Base-by-base conservation (phyloP, 1,140 invertebrate species). In the Triops cancriformis region DNA sequence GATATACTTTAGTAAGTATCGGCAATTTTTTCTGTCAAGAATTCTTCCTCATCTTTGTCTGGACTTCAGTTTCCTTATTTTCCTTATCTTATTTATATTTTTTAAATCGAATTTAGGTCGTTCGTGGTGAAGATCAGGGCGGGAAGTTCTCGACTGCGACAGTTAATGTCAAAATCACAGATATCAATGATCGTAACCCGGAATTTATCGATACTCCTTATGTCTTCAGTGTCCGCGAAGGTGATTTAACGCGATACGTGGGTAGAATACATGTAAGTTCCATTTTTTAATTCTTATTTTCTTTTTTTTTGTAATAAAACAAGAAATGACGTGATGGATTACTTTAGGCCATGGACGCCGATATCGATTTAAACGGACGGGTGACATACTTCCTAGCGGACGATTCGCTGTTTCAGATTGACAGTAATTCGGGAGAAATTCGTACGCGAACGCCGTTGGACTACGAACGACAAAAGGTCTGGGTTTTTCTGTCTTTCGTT, bases 91-190 rank as follows among this genome's bases (percentile, higher is more conserved):
- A n/a, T n/a, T n/a, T n/a, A n/a, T n/a, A n/a, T n/a, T n/a, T n/a
- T n/a, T n/a, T n/a, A n/a, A 45, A 37, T 26, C 18, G 31, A 80
- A 80, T 83, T 85, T 82, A 92, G 91, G 86, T 92, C 78, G 89
- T 96, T 28, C 92, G 90, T 86, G 94, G 94, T 0, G 93, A 94
- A 83, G 94, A 97, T 83, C 89, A 90, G 23, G 93, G 92, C 14
- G 93, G 92, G 45, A 84, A 96, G 31, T 91, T 90, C 0, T 93
- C 90, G 79, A 93, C 91, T 1, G 91, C 92, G 0, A 94, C 91
- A 1, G 91, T 96, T 0, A 94, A 94, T 81, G 93, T 97, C 26
- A 92, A 91, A 82, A 92, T 97, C 0, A 93, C 92, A 0, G 94
- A 96, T 82, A 94, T 95, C 45, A 96, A 96, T 82, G 94, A 96